A percentile compares a stretch with the other conserved stretches of the same genome.
These are phyloP conservation scores for Monochamus saltuarius DNA, from an alignment of 1,140 invertebrate species.

Conservation along the genomic window DNA sequence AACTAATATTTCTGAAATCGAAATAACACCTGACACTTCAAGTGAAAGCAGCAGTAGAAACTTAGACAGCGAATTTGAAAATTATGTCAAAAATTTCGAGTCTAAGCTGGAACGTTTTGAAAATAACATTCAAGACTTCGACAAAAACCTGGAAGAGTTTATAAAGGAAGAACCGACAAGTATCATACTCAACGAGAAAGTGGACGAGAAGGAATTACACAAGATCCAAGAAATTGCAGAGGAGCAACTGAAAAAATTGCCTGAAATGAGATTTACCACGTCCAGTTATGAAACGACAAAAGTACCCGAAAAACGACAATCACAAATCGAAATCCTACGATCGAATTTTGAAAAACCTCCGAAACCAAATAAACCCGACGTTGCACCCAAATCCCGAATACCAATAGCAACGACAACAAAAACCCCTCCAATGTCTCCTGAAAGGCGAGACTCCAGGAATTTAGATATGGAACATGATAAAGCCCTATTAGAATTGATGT, in stretches of 20 bases:
- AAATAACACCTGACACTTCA: constrained; percentile 28
- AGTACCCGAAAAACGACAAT: constrained; percentile 52
- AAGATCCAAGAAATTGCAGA: constrained; percentile 49
- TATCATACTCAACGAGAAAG: constrained; percentile 33
- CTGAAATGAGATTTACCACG: constrained; percentile 61
- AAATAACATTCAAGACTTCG: constrained; percentile 40
- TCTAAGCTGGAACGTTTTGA: constrained; percentile 37
- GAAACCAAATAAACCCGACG: constrained; percentile 27
- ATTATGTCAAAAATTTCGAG: constrained; percentile 47
- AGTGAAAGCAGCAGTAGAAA: constrained; percentile 24
- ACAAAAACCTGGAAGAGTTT: constrained; percentile 30
- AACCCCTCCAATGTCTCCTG: constrained; percentile 48
- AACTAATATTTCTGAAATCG: constrained; percentile 40
- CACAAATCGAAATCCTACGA: constrained; percentile 53
- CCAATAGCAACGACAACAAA: constrained; percentile 44
- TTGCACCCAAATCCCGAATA: constrained; percentile 34
- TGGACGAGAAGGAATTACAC: constrained; percentile 44
- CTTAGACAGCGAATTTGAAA: constrained; percentile 44
- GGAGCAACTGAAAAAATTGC: constrained; percentile 48
- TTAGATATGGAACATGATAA: constrained; percentile 45
- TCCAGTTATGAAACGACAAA: constrained; percentile 59
- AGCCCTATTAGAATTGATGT: constrained; percentile 48
- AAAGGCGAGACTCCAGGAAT: constrained; percentile 43
- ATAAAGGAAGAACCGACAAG: constrained; percentile 24
- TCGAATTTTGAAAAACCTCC: constrained; percentile 54